Percentiles rank a stretch among this genome's conserved stretches.
Conservation (phyloP, 2,113 vertebrate species). For the Callipepla squamata region DNA sequence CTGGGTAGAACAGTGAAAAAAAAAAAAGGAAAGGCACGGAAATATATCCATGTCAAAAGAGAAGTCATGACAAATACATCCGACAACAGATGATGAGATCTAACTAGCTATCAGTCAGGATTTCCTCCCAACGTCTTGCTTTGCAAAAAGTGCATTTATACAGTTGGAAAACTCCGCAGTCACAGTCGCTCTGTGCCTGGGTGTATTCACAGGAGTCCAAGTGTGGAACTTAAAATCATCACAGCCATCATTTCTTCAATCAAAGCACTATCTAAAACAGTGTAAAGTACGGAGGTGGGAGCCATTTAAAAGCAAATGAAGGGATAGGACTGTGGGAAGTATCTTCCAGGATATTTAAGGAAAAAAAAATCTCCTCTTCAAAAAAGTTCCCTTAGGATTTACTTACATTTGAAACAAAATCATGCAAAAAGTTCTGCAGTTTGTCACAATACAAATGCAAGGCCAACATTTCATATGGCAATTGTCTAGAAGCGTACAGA, state of each 20-base stretch:
- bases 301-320: not conserved
- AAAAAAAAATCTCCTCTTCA: not conserved
- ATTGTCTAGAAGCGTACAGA: not conserved
- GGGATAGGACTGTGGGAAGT: not conserved
- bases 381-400: not conserved
- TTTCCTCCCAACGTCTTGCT: not conserved
- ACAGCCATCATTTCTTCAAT: not conserved
- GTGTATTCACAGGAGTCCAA: not conserved
- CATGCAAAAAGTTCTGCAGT: not conserved
- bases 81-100: not conserved
- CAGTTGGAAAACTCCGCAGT: not conserved
- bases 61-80: not conserved
- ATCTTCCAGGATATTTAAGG: not conserved
- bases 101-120: not conserved
- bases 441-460: not conserved
- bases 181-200: not conserved
- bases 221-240: not conserved
- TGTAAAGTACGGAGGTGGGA: not conserved
- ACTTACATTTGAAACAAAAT: conserved; percentile 16
- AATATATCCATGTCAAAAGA: conserved; percentile 25
- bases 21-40: not conserved
- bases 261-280: not conserved
- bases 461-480: not conserved
- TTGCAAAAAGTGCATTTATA: not conserved
- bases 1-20: not conserved